Conservation (phyloP, 2,113 vertebrate species). For the Gymnogyps californianus region DNA sequence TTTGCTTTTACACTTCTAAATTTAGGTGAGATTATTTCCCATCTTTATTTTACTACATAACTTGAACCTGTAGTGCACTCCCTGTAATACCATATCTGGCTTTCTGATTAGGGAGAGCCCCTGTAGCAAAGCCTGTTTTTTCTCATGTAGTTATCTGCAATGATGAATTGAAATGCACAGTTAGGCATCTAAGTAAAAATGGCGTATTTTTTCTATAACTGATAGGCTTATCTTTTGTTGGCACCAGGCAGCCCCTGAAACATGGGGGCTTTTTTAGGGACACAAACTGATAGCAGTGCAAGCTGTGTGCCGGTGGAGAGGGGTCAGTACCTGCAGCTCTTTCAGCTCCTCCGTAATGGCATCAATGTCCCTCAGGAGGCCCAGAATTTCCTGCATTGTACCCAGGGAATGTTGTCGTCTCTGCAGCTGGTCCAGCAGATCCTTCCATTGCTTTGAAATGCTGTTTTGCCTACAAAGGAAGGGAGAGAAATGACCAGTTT, state of each 20-base stretch:
- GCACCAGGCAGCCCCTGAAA: background rate
- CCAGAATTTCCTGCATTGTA: slow-evolving; percentile 67
- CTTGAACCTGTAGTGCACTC: background rate
- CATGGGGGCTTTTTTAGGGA: background rate
- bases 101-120: background rate
- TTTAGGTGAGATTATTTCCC: background rate
- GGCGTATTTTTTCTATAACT: background rate
- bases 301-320: background rate
- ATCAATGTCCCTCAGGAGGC: slow-evolving; percentile 78
- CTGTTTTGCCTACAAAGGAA: slow-evolving; percentile 66
- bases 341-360: slow-evolving; percentile 77
- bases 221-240: background rate
- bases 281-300: background rate
- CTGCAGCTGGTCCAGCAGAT: slow-evolving; percentile 77
- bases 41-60: background rate
- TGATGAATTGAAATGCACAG: background rate
- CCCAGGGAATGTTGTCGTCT: slow-evolving; percentile 65
- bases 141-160: background rate
- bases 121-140: background rate
- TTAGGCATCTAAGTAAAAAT: background rate
- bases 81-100: background rate
- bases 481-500: background rate
- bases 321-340: slow-evolving; percentile 78
- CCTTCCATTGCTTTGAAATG: slow-evolving; percentile 78
- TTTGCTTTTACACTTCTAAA: background rate